Evolutionary conservation across 2,888 invertebrate species (phyloP).

Genomic region (Enchytraeus crypticus): DNA sequence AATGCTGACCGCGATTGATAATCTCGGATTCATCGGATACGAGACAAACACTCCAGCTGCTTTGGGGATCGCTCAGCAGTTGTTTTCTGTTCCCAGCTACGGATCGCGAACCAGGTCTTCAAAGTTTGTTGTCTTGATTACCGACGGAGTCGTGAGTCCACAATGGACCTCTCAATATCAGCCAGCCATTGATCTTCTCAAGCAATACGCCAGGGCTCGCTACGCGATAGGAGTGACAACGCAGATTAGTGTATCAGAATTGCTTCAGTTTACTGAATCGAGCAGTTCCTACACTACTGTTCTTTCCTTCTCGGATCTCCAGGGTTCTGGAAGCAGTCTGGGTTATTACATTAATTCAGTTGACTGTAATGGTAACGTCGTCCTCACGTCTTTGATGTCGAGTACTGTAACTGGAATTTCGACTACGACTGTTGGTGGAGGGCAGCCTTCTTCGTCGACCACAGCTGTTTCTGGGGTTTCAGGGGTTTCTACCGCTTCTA

Average conservation of each 20-base stretch:
- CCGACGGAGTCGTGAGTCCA: conserved; percentile 1
- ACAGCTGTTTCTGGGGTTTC: no score
- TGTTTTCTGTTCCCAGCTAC: background rate
- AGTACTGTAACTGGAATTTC: no score
- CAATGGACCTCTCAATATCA: background rate
- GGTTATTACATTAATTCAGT: background rate
- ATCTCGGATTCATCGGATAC: conserved; percentile 5
- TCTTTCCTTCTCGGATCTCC: no score
- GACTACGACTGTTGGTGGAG: no score
- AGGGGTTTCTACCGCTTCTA: no score
- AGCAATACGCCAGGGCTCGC: no score
- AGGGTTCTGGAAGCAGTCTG: conserved; percentile 5
- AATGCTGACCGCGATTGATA: conserved; percentile 1
- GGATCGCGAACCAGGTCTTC: conserved; percentile 1
- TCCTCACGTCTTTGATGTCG: no score
- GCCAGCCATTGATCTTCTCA: background rate
- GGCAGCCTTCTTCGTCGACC: no score
- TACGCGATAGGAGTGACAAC: no score
- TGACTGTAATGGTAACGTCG: background rate
- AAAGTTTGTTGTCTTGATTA: conserved; percentile 8
- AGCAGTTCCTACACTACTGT: no score
- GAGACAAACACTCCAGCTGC: conserved; percentile 8
- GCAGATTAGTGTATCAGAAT: no score
- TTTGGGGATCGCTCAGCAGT: background rate
- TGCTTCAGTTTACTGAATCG: no score